Base-by-base conservation (phyloP, 2,113 vertebrate genomes). In the Sceloporus undulatus region DNA sequence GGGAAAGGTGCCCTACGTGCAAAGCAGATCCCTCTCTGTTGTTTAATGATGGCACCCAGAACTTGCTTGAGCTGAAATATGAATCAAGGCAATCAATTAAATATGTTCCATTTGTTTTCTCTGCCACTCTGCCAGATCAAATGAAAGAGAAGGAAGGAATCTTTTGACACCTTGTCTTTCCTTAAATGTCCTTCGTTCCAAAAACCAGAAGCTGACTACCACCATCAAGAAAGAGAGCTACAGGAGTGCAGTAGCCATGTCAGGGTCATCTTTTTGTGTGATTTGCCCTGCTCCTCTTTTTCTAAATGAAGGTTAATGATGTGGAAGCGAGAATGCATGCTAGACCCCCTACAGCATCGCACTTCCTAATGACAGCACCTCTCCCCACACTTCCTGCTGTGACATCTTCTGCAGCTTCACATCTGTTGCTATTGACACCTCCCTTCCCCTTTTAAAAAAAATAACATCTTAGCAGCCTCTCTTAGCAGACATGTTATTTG, bases 251-350 rank as follows among this genome's bases (percentile, higher is more conserved):
- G 65, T 83, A 65, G 86, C 83, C 85, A 1, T 73, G 86, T 48
- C 10, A 56, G 42, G 75, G 0, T 62, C 0, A 18, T 1, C 81
- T 74, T 56, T 81, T 89, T 88, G 13, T 0, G 0, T 62, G 59
- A 11, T 1, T 16, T 10, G 25, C 9, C 2, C 13, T 75, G 75
- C 70, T 80, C 40, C 5, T 75, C 19, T 6, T 79, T 1, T 80
- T 40, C 73, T 82, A 85, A 77, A 85, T 75, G 68, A 81, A 85
- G 23, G 70, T 54, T 82, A 85, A 73, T 84, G 88, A 48, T 65
- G 1, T 3, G 65, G 71, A 85, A n/a, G 82, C 2, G 82, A n/a
- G 5, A 80, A 54, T 18, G 76, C 2, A 1, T 79, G 89, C 1
- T 2, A 5, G 71, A 48, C 3, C 74, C 85, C 88, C 71, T 90